A percentile compares a stretch with the other conserved stretches of the same genome.
Conservation (phyloP, 2,888 invertebrate genomes). For the Pseudanteris insignis region DNA sequence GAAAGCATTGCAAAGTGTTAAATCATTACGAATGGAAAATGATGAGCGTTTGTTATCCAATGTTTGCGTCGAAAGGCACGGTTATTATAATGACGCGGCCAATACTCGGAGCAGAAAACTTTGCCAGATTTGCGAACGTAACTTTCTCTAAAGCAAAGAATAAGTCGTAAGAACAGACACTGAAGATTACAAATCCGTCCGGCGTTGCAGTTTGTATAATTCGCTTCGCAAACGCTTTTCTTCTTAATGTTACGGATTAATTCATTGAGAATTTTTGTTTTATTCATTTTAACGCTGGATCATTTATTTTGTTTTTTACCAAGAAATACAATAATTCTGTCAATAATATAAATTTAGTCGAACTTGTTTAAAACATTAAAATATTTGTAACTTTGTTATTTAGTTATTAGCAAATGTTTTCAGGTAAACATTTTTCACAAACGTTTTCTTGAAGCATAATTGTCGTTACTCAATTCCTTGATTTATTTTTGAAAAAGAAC, state of each 20-base stretch:
- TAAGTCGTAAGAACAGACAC: conserved; percentile 43
- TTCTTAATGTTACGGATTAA: conserved; percentile 23
- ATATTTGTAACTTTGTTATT: too few relatives aligned
- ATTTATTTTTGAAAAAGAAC: too few relatives aligned
- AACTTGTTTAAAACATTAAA: too few relatives aligned
- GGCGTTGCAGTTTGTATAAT: conserved; percentile 41
- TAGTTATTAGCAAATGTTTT: too few relatives aligned
- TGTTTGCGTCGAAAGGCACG: conserved; percentile 39
- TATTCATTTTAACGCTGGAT: neutral
- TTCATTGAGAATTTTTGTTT: conserved; percentile 14
- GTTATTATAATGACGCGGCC: conserved; percentile 41
- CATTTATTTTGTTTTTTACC: too few relatives aligned
- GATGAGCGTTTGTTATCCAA: conserved; percentile 42
- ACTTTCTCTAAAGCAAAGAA: conserved; percentile 43
- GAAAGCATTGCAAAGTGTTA: conserved; percentile 40
- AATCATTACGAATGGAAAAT: conserved; percentile 43
- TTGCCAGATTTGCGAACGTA: conserved; percentile 41
- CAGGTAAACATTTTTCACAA: too few relatives aligned
- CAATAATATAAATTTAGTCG: too few relatives aligned
- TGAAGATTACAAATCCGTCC: conserved; percentile 38
- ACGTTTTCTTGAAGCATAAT: too few relatives aligned
- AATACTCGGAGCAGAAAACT: conserved; percentile 41
- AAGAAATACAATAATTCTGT: too few relatives aligned
- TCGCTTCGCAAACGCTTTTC: conserved; percentile 27
- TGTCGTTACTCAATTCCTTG: too few relatives aligned